These are phyloP conservation scores for Leucophenga montana DNA, from an alignment of 2,888 invertebrate species.

Conservation along the genomic window DNA sequence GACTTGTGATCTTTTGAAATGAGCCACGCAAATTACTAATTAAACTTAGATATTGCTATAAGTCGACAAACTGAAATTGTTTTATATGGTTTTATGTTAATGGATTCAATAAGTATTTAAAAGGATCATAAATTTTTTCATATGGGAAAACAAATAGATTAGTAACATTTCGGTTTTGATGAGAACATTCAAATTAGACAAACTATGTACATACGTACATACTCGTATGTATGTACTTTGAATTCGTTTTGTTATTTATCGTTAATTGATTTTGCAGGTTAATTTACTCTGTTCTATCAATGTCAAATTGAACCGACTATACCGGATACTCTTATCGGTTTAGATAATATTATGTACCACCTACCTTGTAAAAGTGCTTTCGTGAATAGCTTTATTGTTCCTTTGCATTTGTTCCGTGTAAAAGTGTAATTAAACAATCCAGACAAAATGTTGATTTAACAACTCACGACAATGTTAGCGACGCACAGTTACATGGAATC, in stretches of 20 bases:
- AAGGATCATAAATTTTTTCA: background rate
- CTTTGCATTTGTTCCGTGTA: constrained; percentile 44
- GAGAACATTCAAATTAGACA: background rate
- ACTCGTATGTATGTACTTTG: no score
- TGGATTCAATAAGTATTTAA: no score
- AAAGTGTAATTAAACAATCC: constrained; percentile 53
- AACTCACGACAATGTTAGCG: constrained; percentile 50
- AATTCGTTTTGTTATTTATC: background rate
- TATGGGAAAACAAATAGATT: background rate
- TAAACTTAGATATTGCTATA: no score
- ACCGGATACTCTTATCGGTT: background rate
- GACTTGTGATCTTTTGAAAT: no score
- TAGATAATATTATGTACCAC: background rate
- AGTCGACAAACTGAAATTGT: no score
- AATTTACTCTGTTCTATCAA: constrained; percentile 55
- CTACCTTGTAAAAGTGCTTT: no score
- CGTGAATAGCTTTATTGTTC: background rate
- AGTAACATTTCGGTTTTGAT: background rate
- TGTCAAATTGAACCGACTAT: constrained; percentile 46
- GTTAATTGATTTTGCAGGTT: constrained; percentile 37
- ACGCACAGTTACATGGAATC: constrained; percentile 35
- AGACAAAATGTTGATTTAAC: constrained; percentile 54
- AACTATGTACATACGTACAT: background rate
- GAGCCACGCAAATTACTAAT: no score
- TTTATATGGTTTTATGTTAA: no score